phyloP scores from a whole-genome alignment of 2,797 vertebrate genomes.

The Coregonus suidteri region DNA sequence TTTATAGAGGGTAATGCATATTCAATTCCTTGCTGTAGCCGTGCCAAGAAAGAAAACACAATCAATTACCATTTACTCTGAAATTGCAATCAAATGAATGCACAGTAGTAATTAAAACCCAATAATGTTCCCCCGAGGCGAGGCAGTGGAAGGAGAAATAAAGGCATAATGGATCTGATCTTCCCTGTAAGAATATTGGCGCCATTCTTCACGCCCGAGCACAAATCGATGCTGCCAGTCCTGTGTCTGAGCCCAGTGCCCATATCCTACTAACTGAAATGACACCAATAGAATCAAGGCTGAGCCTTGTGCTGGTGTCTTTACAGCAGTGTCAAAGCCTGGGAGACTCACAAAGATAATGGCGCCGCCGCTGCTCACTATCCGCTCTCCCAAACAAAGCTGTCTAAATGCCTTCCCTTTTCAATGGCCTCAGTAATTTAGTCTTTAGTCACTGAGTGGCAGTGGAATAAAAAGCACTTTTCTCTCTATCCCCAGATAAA shows the following conservation, averaged over 20 bases:
- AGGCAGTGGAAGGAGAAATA: slow-evolving; percentile 46
- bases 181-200: slow-evolving; percentile 40
- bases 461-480: slow-evolving; percentile 44
- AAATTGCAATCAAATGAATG: slow-evolving; percentile 29
- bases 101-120: slow-evolving; percentile 43
- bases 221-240: slow-evolving; percentile 44
- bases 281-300: slow-evolving; percentile 52
- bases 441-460: slow-evolving; percentile 11
- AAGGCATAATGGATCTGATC: slow-evolving; percentile 45
- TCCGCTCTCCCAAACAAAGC: slow-evolving; percentile 7
- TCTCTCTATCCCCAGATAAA: slow-evolving; percentile 31
- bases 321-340: slow-evolving; percentile 28
- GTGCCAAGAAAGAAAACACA: slow-evolving; percentile 34
- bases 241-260: slow-evolving; percentile 35
- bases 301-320: slow-evolving; percentile 22
- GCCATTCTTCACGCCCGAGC: slow-evolving; percentile 32
- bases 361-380: background rate
- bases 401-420: slow-evolving; percentile 38
- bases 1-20: slow-evolving; percentile 32
- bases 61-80: slow-evolving; percentile 49
- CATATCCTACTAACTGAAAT: slow-evolving; percentile 34
- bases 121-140: slow-evolving; percentile 38
- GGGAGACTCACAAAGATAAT: slow-evolving; percentile 32
- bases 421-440: slow-evolving; percentile 26
- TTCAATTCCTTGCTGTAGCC: slow-evolving; percentile 28